Conservation (phyloP, 2,797 vertebrate species). For the Pygocentrus nattereri region DNA sequence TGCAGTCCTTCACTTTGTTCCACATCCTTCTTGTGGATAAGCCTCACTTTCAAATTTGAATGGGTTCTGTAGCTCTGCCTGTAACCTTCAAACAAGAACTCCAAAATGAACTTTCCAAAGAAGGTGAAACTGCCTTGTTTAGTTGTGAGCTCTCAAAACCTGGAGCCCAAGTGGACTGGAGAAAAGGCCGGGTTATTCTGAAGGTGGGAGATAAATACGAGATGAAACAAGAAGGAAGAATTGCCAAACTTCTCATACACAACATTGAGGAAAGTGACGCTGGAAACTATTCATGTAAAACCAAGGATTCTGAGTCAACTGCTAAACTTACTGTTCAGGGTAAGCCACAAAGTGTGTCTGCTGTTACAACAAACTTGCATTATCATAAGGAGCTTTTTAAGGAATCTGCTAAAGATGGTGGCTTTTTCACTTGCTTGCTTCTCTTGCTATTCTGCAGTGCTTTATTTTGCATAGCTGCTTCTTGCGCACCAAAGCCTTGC, state of each 20-base stretch:
- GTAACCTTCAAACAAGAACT: conserved; percentile 85
- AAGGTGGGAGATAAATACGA: conserved; percentile 89
- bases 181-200: conserved; percentile 86
- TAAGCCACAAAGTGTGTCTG: conserved; percentile 67
- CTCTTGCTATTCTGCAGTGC: background rate
- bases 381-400: too few relatives aligned
- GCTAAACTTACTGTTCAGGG: conserved; percentile 85
- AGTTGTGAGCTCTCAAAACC: conserved; percentile 86
- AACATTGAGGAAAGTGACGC: conserved; percentile 84
- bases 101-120: conserved; percentile 80
- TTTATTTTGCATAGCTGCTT: conserved; percentile 23
- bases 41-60: conserved; percentile 8
- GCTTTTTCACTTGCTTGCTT: conserved; percentile 8
- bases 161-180: conserved; percentile 83
- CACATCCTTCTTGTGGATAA: conserved; percentile 6
- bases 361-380: too few relatives aligned
- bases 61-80: conserved; percentile 79
- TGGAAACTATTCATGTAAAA: conserved; percentile 90
- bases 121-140: conserved; percentile 79
- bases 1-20: too few relatives aligned
- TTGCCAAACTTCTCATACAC: conserved; percentile 79
- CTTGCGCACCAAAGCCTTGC: conserved; percentile 23
- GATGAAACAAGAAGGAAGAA: conserved; percentile 79
- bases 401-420: background rate
- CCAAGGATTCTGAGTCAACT: conserved; percentile 81